Conservation (phyloP, 2,888 invertebrate genomes). For the Leucophenga maculata region DNA sequence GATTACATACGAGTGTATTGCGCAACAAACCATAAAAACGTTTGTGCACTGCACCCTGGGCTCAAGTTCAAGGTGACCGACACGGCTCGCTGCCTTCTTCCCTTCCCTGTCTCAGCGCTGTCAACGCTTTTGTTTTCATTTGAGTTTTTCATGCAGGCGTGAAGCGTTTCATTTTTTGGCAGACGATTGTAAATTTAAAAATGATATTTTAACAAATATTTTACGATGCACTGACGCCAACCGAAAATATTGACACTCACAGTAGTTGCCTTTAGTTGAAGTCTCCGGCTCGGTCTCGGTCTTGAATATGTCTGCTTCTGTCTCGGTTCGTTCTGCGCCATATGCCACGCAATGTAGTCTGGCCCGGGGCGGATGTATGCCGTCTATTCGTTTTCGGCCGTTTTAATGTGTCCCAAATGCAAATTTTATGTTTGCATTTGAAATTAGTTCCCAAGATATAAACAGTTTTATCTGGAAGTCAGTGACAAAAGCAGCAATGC, state of each 20-base stretch:
- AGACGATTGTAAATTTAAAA: conserved; percentile 24
- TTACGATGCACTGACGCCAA: conserved; percentile 25
- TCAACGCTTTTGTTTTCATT: neutral
- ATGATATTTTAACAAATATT: conserved; percentile 21
- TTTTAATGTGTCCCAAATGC: conserved; percentile 52
- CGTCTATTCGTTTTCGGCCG: conserved; percentile 41
- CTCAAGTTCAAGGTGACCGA: conserved; percentile 21
- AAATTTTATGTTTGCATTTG: conserved; percentile 45
- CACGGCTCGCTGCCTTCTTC: neutral
- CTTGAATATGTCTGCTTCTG: neutral
- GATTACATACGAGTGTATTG: neutral
- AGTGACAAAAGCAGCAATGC: neutral
- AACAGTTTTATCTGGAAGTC: conserved; percentile 14
- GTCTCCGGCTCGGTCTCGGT: neutral
- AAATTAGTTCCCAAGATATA: conserved; percentile 26
- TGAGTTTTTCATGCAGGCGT: conserved; percentile 48
- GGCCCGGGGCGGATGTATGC: conserved; percentile 46
- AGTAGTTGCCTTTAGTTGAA: neutral
- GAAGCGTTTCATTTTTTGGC: conserved; percentile 54
- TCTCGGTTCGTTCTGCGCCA: conserved; percentile 15
- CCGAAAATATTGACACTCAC: conserved; percentile 19
- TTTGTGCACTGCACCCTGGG: neutral
- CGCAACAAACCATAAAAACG: conserved; percentile 24
- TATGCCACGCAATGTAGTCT: conserved; percentile 11
- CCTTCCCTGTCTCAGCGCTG: neutral